A percentile compares a stretch with the other conserved stretches of the same genome.
Evolutionary conservation across 1,140 invertebrate genomes (phyloP).

Genomic region (Pseudomyrmex dendroicus): DNA sequence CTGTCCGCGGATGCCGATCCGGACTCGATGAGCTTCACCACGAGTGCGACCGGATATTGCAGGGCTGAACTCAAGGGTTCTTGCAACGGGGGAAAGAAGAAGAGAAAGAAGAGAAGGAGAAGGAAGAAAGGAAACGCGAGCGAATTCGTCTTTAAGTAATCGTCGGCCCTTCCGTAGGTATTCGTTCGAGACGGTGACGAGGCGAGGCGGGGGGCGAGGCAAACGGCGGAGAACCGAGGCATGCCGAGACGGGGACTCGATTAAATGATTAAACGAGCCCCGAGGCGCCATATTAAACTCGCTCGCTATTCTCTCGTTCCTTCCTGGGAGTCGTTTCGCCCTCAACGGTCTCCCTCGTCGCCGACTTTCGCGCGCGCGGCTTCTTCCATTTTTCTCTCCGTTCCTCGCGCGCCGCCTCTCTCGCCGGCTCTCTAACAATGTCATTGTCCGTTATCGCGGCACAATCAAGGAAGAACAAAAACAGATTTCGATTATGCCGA

Average conservation of each 20-base stretch:
- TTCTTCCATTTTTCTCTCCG: constrained; percentile 18
- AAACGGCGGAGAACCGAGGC: constrained; percentile 52
- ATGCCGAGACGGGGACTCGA: constrained; percentile 74
- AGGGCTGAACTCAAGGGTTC: constrained; percentile 12
- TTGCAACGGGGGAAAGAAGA: background rate
- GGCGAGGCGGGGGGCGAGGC: constrained; percentile 53
- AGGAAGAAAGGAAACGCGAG: constrained; percentile 42
- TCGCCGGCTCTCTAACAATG: constrained; percentile 11
- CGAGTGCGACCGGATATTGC: constrained; percentile 52
- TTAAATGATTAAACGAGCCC: constrained; percentile 78
- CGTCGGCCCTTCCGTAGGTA: constrained; percentile 70
- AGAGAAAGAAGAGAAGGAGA: background rate
- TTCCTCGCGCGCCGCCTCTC: background rate
- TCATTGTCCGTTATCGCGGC: constrained; percentile 61
- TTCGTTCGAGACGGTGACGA: constrained; percentile 68
- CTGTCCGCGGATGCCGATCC: constrained; percentile 31
- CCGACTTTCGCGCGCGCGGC: background rate
- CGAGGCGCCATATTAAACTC: constrained; percentile 74
- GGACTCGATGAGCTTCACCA: constrained; percentile 30
- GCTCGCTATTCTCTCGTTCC: constrained; percentile 69
- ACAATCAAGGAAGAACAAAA: constrained; percentile 59
- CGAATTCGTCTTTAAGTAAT: constrained; percentile 76
- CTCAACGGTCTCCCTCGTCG: constrained; percentile 36
- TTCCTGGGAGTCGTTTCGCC: constrained; percentile 53
- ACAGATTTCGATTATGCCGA: constrained; percentile 63